Evolutionary conservation across 1,140 invertebrate species (phyloP).

Genomic region (Pseudomyrmex sp.): DNA sequence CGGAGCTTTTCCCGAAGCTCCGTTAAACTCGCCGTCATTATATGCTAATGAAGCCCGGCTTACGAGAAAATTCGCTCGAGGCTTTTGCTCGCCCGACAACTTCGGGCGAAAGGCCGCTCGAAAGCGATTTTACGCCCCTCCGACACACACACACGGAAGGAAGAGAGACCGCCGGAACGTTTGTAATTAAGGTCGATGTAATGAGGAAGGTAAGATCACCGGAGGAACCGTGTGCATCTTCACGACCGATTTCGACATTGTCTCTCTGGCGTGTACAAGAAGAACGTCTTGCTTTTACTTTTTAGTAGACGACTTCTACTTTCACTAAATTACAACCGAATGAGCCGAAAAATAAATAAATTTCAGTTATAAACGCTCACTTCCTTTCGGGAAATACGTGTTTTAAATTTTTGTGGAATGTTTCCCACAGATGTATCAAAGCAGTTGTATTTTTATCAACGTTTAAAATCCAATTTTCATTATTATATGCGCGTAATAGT

Average conservation of each 20-base stretch:
- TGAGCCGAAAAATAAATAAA: conserved; percentile 11
- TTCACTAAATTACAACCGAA: neutral
- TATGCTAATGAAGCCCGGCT: conserved; percentile 55
- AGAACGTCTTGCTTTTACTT: conserved; percentile 37
- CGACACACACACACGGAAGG: neutral
- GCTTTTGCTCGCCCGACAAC: conserved; percentile 17
- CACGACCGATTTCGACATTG: conserved; percentile 44
- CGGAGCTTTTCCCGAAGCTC: conserved; percentile 61
- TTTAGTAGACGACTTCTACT: conserved; percentile 18
- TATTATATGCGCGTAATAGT: too few species aligned
- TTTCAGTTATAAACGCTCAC: neutral
- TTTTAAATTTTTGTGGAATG: neutral
- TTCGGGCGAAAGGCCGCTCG: conserved; percentile 34
- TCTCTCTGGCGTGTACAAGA: neutral
- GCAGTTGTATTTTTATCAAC: too few species aligned
- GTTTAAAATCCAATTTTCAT: too few species aligned
- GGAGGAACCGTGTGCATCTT: conserved; percentile 6
- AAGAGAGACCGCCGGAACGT: conserved; percentile 45
- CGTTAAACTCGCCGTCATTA: conserved; percentile 36
- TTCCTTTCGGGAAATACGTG: neutral
- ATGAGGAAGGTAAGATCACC: conserved; percentile 51
- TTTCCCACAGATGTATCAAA: neutral
- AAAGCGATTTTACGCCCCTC: conserved; percentile 47
- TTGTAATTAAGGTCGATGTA: conserved; percentile 64
- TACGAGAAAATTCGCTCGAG: conserved; percentile 20